Conservation (phyloP, 2,797 vertebrate genomes). For the Schizopygopsis pylzovi region DNA sequence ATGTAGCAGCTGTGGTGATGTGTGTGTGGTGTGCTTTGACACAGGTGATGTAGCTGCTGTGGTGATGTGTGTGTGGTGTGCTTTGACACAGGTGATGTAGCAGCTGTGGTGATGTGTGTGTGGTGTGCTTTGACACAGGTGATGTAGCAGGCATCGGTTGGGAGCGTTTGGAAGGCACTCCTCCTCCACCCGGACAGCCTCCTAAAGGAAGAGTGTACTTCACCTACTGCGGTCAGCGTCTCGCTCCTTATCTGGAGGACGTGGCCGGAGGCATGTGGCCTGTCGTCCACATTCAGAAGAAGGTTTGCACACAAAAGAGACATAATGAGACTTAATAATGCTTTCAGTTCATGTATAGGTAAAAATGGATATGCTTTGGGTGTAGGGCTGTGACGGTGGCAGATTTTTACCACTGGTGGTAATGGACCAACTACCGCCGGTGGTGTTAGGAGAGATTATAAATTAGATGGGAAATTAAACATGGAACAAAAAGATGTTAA, state of each 20-base stretch:
- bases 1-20: too few relatives aligned
- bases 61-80: too few relatives aligned
- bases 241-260: constrained; percentile 90
- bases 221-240: constrained; percentile 93
- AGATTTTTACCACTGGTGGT: too few relatives aligned
- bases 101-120: background rate
- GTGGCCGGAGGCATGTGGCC: constrained; percentile 99
- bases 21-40: too few relatives aligned
- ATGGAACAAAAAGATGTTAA: background rate
- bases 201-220: constrained; percentile 97
- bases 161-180: constrained; percentile 95
- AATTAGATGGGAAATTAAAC: background rate
- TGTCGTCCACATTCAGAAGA: constrained; percentile 98
- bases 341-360: background rate
- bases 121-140: constrained; percentile 72
- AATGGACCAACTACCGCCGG: too few relatives aligned
- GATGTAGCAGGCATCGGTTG: constrained; percentile 97
- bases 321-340: background rate
- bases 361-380: background rate
- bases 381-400: too few relatives aligned
- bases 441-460: background rate
- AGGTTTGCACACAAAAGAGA: constrained; percentile 74
- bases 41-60: too few relatives aligned
- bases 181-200: constrained; percentile 94
- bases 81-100: too few relatives aligned